Percentiles rank a stretch among this genome's conserved stretches.
Conservation (phyloP, 2,888 invertebrate species). For the Drosophila dives region DNA sequence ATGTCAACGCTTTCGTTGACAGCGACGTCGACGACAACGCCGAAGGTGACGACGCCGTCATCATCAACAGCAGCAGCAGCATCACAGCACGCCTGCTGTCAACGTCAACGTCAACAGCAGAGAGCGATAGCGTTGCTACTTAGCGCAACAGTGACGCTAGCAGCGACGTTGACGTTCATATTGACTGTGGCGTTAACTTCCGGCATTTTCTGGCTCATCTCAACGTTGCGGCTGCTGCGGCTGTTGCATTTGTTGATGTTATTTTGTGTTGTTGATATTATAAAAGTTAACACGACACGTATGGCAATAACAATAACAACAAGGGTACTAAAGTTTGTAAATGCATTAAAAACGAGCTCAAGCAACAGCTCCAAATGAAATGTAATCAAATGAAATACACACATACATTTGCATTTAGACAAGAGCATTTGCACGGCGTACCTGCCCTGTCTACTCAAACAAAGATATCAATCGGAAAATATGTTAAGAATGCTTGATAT, state of each 20-base stretch:
- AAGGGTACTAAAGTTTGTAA: conserved; percentile 30
- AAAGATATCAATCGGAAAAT: conserved; percentile 63
- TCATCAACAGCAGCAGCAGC: conserved; percentile 35
- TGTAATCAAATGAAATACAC: conserved; percentile 38
- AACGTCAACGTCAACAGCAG: conserved; percentile 35
- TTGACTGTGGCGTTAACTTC: conserved; percentile 63
- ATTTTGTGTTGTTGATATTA: conserved; percentile 29
- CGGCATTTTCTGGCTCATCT: conserved; percentile 74
- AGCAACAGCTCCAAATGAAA: conserved; percentile 31
- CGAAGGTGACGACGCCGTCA: conserved; percentile 47
- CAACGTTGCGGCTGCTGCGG: conserved; percentile 5
- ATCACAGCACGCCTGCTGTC: conserved; percentile 41
- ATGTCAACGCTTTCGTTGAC: conserved; percentile 61
- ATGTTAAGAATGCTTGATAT: conserved; percentile 62
- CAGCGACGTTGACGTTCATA: conserved; percentile 40
- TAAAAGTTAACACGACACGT: conserved; percentile 56
- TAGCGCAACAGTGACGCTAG: conserved; percentile 31
- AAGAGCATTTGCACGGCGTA: conserved; percentile 15
- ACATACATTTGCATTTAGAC: background rate
- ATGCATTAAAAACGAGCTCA: conserved; percentile 31
- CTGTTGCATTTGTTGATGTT: conserved; percentile 11
- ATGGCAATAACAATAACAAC: conserved; percentile 46
- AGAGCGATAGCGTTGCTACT: conserved; percentile 18
- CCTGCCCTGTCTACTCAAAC: conserved; percentile 24
- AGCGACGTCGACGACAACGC: conserved; percentile 18